These are phyloP conservation scores for Acropternis orthonyx DNA, from an alignment of 2,797 vertebrate species.

Conservation along the genomic window DNA sequence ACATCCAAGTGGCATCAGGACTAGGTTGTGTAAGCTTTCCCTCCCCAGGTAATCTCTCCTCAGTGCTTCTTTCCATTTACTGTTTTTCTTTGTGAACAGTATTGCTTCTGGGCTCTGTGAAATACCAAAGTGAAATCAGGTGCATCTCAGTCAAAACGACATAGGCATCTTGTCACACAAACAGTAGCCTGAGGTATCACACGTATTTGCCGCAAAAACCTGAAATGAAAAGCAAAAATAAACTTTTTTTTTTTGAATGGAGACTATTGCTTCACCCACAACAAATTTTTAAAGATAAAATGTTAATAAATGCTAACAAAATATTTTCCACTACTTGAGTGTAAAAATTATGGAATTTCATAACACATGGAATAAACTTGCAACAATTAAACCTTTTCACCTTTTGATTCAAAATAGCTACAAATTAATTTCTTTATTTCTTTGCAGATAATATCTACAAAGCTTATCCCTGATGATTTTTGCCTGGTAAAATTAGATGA, in stretches of 20 bases:
- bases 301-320: fast-evolving
- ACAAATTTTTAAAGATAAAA: background rate
- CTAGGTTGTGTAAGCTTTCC: background rate
- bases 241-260: background rate
- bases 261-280: background rate
- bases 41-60: background rate
- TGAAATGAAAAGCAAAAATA: background rate
- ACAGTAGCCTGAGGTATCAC: background rate
- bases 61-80: background rate
- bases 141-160: background rate
- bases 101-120: background rate
- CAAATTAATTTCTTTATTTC: background rate
- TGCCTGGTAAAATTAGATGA: background rate
- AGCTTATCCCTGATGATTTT: background rate
- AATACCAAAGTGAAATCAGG: background rate
- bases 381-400: background rate
- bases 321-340: background rate
- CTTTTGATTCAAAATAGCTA: background rate
- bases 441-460: background rate
- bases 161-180: background rate
- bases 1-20: background rate
- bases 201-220: background rate
- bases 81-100: background rate
- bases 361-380: background rate
- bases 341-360: background rate